Percentiles rank a stretch among this genome's conserved stretches.
Evolutionary conservation across 2,797 vertebrate species (phyloP).

Genomic region (Etheostoma nigrum): DNA sequence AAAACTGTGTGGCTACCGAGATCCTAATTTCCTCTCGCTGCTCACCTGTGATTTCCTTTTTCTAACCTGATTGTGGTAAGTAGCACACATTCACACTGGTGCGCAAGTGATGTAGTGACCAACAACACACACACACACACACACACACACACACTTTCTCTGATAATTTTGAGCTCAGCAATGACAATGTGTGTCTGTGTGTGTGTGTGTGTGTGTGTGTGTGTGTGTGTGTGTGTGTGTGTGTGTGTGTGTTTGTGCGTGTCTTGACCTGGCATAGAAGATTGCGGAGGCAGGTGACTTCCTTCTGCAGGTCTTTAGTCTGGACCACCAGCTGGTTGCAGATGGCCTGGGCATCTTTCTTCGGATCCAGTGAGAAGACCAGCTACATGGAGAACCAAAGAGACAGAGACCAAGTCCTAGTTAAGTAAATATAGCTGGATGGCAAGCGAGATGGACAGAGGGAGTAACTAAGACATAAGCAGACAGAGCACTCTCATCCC

Average conservation of each 20-base stretch:
- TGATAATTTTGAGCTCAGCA: background rate
- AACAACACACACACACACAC: too few species aligned
- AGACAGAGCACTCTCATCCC: background rate
- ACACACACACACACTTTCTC: too few species aligned
- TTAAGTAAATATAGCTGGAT: background rate
- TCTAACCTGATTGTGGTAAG: too few species aligned
- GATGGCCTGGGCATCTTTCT: slow-evolving; percentile 82
- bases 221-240: background rate
- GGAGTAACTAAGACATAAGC: background rate
- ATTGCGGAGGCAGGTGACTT: slow-evolving; percentile 87
- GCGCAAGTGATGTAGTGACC: too few species aligned
- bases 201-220: background rate
- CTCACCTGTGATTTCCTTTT: too few species aligned
- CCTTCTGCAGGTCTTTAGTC: slow-evolving; percentile 86
- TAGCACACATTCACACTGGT: too few species aligned
- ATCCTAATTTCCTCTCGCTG: too few species aligned
- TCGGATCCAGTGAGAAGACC: slow-evolving; percentile 88
- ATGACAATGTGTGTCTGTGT: background rate
- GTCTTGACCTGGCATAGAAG: slow-evolving; percentile 88
- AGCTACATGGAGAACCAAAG: slow-evolving; percentile 75
- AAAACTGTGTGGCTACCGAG: too few species aligned
- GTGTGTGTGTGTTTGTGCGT: background rate
- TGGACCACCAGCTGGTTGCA: slow-evolving; percentile 87
- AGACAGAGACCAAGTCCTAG: background rate
- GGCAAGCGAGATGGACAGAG: background rate